phyloP scores from a whole-genome alignment of 1,140 invertebrate genomes.

The Drosophila rhopaloa region DNA sequence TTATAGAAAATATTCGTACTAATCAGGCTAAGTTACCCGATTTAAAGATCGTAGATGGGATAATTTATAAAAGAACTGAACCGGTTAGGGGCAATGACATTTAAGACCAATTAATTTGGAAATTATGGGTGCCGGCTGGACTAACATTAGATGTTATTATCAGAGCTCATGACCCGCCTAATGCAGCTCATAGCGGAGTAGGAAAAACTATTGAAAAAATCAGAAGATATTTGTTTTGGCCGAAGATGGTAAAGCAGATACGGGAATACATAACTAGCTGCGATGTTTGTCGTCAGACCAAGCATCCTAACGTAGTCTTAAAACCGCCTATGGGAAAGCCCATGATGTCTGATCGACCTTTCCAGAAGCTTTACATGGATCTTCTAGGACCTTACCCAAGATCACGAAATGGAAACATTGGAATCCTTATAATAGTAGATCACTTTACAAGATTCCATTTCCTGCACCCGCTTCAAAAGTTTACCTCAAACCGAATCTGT shows the following conservation, averaged over 20 bases:
- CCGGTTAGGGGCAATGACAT: conserved; percentile 2
- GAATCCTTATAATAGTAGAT: conserved; percentile 10
- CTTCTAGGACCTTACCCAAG: conserved; percentile 4
- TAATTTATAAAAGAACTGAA: conserved; percentile 15
- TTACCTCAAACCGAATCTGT: neutral
- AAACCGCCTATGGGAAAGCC: conserved; percentile 12
- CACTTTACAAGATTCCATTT: conserved; percentile 14
- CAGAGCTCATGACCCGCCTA: conserved; percentile 1
- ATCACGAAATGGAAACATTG: conserved; percentile 5
- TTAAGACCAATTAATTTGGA: neutral
- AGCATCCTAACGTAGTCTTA: conserved; percentile 15
- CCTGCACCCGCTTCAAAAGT: conserved; percentile 2
- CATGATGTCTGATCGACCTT: conserved; percentile 7
- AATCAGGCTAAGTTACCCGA: conserved; percentile 35
- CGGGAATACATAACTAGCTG: conserved; percentile 10
- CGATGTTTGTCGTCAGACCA: conserved; percentile 15
- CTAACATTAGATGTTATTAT: conserved; percentile 1
- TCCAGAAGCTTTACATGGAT: conserved; percentile 15
- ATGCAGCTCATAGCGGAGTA: conserved; percentile 14
- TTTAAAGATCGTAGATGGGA: conserved; percentile 15
- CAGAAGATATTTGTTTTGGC: conserved; percentile 12
- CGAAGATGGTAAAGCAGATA: conserved; percentile 17
- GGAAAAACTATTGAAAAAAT: conserved; percentile 12
- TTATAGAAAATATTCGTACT: conserved; percentile 8
- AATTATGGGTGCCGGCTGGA: conserved; percentile 3